Evolutionary conservation across 1,140 invertebrate genomes (phyloP), one percentile per base, ranked within the genome.

Genomic region (Drosophila ambigua): DNA sequence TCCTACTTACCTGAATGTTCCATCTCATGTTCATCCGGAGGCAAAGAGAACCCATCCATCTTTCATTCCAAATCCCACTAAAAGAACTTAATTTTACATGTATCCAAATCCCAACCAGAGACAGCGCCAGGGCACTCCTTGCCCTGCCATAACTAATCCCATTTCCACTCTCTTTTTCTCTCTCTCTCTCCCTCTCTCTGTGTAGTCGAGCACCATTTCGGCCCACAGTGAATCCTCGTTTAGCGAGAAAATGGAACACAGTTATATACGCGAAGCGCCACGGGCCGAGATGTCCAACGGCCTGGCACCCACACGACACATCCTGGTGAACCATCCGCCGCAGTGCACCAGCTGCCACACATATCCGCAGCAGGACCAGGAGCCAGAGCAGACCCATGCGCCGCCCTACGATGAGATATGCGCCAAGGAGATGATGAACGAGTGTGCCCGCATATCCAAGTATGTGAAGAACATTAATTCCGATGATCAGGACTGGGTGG

Each of bases 401-500:
- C 92, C 93, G 7, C 92, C 94, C 0, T 96, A 95, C 84, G 95
- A 97, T 90, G 87, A 94, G n/a, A 91, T 90, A 20, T 94, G 94
- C 74, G 94, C 94, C 8, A 93, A 93, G 28, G 92, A 93, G 69
- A 68, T 94, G 4, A 97, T 97, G 96, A 94, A 95, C 63, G 96
- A 97, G 76, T 95, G 95, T 91, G 94, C 96, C 72, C 93, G 93
- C 39, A 92, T 94, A 58, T 94, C 95, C 44, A 94, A 94, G 39
- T 92, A 90, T 53, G 94, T 95, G 77, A 93, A 94, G n/a, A 93
- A 94, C 63, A 92, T 93, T 7, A 94, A 94, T 64, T 92, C 93
- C 23, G 93, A 94, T 9, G 92, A 93, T 45, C 94, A 95, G 48
- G 94, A 96, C 79, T 96, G 95, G 95, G 95, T 96, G 84, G 94